These are phyloP conservation scores for Trichopria drosophilae DNA, from an alignment of 2,888 invertebrate species.

Conservation along the genomic window DNA sequence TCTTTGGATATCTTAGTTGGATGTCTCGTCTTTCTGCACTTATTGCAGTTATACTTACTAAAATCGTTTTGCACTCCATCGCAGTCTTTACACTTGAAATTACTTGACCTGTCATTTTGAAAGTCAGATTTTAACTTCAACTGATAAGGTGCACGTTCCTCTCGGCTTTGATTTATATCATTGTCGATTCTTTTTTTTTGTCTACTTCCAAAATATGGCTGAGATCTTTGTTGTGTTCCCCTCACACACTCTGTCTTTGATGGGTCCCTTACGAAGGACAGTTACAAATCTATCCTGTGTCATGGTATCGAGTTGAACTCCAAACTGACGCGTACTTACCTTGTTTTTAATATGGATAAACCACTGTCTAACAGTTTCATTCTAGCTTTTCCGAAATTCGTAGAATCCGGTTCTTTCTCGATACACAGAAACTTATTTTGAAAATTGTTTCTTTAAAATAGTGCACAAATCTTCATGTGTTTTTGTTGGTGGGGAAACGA, in stretches of 20 bases:
- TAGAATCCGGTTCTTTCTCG: conserved; percentile 34
- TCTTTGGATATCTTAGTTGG: conserved; percentile 17
- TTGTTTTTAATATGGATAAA: conserved; percentile 45
- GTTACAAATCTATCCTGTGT: conserved; percentile 41
- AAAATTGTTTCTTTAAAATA: conserved; percentile 24
- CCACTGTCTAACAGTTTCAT: conserved; percentile 31
- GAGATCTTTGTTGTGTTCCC: conserved; percentile 17
- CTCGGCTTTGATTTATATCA: no score
- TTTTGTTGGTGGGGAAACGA: conserved; percentile 18
- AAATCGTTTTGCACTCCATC: conserved; percentile 20
- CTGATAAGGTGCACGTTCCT: no score
- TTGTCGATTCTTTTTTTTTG: conserved; percentile 29
- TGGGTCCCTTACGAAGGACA: conserved; percentile 19
- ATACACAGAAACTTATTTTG: conserved; percentile 26
- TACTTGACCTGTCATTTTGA: neutral
- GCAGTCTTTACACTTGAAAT: conserved; percentile 21
- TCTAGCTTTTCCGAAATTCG: conserved; percentile 39
- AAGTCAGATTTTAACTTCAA: no score
- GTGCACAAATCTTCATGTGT: conserved; percentile 11
- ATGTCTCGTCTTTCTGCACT: conserved; percentile 19
- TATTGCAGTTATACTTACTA: conserved; percentile 19
- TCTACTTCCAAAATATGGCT: conserved; percentile 23
- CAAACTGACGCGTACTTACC: conserved; percentile 32
- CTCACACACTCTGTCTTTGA: conserved; percentile 32
- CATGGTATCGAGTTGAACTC: conserved; percentile 32